Evolutionary conservation across 2,113 vertebrate genomes (phyloP), one percentile per base, ranked within the genome.

Genomic region (Myotis brandtii): DNA sequence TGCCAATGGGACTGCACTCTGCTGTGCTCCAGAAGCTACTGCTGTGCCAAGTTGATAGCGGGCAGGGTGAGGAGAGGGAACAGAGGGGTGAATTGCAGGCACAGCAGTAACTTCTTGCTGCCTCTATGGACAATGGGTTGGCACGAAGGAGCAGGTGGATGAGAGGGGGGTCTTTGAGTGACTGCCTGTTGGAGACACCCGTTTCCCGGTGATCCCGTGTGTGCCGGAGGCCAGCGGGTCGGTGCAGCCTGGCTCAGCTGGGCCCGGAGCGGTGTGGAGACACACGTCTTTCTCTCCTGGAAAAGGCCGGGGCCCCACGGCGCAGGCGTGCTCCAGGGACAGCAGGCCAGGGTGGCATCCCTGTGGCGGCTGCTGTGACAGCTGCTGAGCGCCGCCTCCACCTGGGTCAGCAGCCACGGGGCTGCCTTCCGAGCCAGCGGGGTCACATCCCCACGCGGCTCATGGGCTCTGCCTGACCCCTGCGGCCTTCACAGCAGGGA

Each of bases 301-400:
- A 93, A 50, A n/a, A 4, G 17, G 0, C 83, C 85, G 5, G 83
- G 96, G 82, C 17, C 21, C 0, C 32, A 23, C 9, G 1, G 66
- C 89, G 40, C 86, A 89, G 92, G 91, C 3, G 14, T 1, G 40
- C 64, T 54, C 69, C 62, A 46, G 4, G 37, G 69, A 66, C 25
- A 34, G 59, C 84, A 70, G 48, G 66, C 52, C 46, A 30, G 76
- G 11, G 77, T 17, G 7, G 56, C 43, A 0, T 0, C 0, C 0
- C 1, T 2, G 46, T 10, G 11, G 5, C 0, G 6, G 11, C 72
- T 0, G 67, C 17, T 0, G 0, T 11, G 16, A 0, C 0, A 48
- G 2, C 75, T 48, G 69, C 48, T 2, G 0, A 0, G 30, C 27
- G 20, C 12, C 5, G 0, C 0, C 0, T 0, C 27, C 52, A 62